phyloP scores from a whole-genome alignment of 2,113 vertebrate species.

The Xerus inauris region DNA sequence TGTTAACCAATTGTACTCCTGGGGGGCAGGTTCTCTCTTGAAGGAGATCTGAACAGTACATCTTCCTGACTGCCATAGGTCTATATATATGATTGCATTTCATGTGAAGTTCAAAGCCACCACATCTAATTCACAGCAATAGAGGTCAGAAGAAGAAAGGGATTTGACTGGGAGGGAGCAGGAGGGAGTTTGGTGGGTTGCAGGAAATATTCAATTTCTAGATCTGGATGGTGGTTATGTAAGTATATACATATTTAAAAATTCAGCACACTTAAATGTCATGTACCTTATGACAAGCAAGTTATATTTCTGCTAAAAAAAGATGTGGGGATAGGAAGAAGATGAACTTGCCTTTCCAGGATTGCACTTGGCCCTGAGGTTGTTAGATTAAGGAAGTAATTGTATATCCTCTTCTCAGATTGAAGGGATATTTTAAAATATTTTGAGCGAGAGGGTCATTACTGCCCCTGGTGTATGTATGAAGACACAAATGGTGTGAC shows the following conservation, averaged over 20 bases:
- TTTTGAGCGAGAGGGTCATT: no score
- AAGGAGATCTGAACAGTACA: background rate
- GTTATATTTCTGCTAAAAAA: background rate
- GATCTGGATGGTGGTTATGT: background rate
- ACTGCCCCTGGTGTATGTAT: no score
- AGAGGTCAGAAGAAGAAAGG: background rate
- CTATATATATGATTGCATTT: background rate
- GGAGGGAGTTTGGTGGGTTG: background rate
- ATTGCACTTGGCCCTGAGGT: background rate
- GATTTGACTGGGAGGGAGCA: background rate
- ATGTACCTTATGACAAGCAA: background rate
- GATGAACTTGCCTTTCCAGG: background rate
- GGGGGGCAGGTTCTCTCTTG: background rate
- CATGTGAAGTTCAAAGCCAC: background rate
- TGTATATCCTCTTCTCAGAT: background rate
- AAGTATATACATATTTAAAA: background rate
- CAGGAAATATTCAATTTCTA: background rate
- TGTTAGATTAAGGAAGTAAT: background rate
- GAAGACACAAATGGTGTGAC: no score
- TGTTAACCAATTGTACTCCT: background rate
- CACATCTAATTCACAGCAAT: background rate
- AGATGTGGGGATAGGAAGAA: no score
- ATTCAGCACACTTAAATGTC: background rate
- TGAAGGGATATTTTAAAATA: background rate
- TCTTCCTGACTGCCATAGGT: background rate